Evolutionary conservation across 2,113 vertebrate species (phyloP).

Genomic region (Phodopus roborovskii): DNA sequence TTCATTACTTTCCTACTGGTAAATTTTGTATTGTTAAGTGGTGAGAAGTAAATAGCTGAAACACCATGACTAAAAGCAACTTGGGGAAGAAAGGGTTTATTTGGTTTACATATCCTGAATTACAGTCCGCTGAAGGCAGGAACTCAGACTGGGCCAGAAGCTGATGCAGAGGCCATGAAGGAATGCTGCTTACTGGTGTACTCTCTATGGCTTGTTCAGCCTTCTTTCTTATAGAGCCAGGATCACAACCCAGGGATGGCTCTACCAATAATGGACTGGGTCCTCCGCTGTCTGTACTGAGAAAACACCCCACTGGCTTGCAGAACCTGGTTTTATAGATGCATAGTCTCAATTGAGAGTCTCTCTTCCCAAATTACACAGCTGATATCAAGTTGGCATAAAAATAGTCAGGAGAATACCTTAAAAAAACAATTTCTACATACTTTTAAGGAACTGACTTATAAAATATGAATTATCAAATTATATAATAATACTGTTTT

Average conservation of each 20-base stretch:
- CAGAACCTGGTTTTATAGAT: background rate
- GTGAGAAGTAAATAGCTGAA: slow-evolving; percentile 10
- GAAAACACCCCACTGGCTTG: background rate
- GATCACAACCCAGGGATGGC: background rate
- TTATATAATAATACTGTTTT: background rate
- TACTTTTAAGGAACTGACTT: slow-evolving; percentile 8
- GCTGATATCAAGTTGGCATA: background rate
- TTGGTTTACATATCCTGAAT: background rate
- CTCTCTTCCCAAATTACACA: background rate
- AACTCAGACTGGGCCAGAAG: background rate
- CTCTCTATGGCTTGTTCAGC: background rate
- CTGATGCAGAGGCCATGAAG: background rate
- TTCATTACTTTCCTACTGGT: background rate
- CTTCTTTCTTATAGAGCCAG: background rate
- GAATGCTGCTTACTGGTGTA: background rate
- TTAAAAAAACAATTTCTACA: background rate
- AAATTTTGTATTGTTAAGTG: slow-evolving; percentile 29
- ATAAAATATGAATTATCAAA: slow-evolving; percentile 5
- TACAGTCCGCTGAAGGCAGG: background rate
- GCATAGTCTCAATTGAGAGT: background rate
- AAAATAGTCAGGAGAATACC: background rate
- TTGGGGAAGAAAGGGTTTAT: background rate
- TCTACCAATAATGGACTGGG: background rate
- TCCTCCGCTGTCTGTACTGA: background rate
- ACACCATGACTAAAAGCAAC: background rate